Conservation (phyloP, 1,140 invertebrate species). For the Drosophila sucinea region DNA sequence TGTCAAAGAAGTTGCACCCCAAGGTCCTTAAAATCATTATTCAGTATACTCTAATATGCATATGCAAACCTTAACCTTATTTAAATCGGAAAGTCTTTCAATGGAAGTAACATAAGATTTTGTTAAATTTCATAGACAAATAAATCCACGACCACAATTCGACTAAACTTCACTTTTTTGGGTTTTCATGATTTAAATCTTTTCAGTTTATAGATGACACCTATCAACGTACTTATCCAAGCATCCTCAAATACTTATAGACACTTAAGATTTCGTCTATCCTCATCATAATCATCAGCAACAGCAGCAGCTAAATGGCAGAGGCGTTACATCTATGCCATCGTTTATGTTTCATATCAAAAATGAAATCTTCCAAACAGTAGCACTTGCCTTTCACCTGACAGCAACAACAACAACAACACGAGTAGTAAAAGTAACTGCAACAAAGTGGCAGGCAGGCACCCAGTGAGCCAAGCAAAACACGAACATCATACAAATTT, state of each 20-base stretch:
- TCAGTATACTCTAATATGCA: too few species aligned
- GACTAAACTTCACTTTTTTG: too few species aligned
- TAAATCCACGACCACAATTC: too few species aligned
- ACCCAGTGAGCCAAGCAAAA: constrained; percentile 53
- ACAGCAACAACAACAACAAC: constrained; percentile 28
- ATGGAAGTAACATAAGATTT: too few species aligned
- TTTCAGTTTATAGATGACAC: neutral
- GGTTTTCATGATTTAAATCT: neutral
- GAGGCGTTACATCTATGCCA: constrained; percentile 28
- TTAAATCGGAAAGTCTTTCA: too few species aligned
- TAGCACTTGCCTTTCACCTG: constrained; percentile 60
- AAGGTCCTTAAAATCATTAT: too few species aligned
- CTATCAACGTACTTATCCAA: neutral
- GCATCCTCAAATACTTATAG: neutral
- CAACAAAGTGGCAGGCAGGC: constrained; percentile 38
- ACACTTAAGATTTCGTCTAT: neutral
- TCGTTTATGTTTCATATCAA: constrained; percentile 48
- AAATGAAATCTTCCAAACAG: constrained; percentile 57
- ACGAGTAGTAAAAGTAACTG: constrained; percentile 4
- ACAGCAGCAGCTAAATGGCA: neutral
- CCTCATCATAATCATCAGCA: neutral
- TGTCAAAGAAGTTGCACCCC: too few species aligned
- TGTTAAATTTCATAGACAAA: too few species aligned
- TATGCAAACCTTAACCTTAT: too few species aligned
- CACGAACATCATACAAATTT: constrained; percentile 53